These are phyloP conservation scores for Ascaphus truei DNA, from an alignment of 2,113 vertebrate species.

Conservation along the genomic window DNA sequence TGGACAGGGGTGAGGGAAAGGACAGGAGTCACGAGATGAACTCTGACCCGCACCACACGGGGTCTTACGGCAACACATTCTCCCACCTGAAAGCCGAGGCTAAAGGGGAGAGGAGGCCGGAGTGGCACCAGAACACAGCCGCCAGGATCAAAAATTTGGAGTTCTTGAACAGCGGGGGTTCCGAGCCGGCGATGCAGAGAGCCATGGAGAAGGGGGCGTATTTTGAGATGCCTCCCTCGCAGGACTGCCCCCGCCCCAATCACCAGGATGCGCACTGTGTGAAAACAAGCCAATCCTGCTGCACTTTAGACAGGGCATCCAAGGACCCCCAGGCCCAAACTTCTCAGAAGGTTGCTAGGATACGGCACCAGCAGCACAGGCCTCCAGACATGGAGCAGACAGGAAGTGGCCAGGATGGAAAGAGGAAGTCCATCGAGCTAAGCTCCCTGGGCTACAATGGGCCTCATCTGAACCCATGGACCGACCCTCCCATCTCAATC, in stretches of 20 bases:
- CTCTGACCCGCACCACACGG: conserved; percentile 16
- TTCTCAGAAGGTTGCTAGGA: conserved; percentile 85
- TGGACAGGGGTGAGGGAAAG: conserved; percentile 66
- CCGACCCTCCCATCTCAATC: conserved; percentile 65
- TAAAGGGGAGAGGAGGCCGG: conserved; percentile 76
- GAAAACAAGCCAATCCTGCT: conserved; percentile 66
- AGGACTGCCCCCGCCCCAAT: conserved; percentile 80
- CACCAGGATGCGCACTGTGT: conserved; percentile 56
- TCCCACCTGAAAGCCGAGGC: conserved; percentile 70
- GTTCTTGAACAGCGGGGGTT: conserved; percentile 68
- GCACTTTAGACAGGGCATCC: conserved; percentile 80
- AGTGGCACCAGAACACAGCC: conserved; percentile 74
- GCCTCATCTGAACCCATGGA: conserved; percentile 78
- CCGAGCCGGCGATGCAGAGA: conserved; percentile 72
- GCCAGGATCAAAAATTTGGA: conserved; percentile 76
- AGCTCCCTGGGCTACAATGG: conserved; percentile 69
- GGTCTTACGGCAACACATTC: conserved; percentile 50
- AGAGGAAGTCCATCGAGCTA: conserved; percentile 80
- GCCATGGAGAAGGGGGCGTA: conserved; percentile 65
- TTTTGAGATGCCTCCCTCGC: conserved; percentile 73
- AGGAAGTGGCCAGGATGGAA: conserved; percentile 62
- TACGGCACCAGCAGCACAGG: conserved; percentile 91
- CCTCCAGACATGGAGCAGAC: conserved; percentile 59
- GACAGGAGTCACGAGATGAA: conserved; percentile 71
- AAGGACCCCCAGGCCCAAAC: conserved; percentile 48